phyloP scores from a whole-genome alignment of 2,113 vertebrate species.

The Reinhardtius hippoglossoides region DNA sequence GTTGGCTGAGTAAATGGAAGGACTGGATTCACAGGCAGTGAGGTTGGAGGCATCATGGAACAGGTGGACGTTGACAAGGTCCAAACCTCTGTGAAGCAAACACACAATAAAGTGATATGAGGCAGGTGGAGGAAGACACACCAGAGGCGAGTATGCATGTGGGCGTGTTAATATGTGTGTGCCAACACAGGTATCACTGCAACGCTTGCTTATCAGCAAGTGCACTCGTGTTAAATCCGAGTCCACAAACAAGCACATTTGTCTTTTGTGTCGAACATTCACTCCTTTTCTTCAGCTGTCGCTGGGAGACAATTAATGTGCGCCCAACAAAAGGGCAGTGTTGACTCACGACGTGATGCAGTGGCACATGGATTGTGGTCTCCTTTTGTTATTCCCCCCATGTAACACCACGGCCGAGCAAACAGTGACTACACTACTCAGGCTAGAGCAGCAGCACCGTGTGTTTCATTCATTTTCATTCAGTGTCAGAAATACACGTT shows the following conservation, averaged over 20 bases:
- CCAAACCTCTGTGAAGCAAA: slow-evolving; percentile 76
- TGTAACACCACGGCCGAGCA: slow-evolving; percentile 36
- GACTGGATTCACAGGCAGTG: slow-evolving; percentile 84
- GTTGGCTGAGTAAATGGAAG: slow-evolving; percentile 85
- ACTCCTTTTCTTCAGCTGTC: slow-evolving; percentile 64
- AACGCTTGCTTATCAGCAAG: slow-evolving; percentile 45
- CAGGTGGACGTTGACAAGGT: slow-evolving; percentile 87
- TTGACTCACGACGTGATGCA: slow-evolving; percentile 49
- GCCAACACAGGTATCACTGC: slow-evolving; percentile 37
- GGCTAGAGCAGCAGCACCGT: not conserved
- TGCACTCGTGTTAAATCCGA: slow-evolving; percentile 40
- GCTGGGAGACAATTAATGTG: slow-evolving; percentile 66
- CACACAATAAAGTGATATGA: slow-evolving; percentile 9
- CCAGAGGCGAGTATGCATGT: not conserved
- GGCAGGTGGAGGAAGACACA: slow-evolving; percentile 16
- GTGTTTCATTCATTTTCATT: no score
- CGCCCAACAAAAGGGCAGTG: slow-evolving; percentile 44
- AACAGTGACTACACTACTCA: slow-evolving; percentile 37
- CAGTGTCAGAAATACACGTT: no score
- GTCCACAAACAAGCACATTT: slow-evolving; percentile 63
- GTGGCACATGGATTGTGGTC: slow-evolving; percentile 41
- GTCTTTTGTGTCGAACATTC: slow-evolving; percentile 38
- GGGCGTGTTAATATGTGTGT: slow-evolving; percentile 10
- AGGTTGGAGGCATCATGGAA: slow-evolving; percentile 90
- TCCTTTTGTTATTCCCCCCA: slow-evolving; percentile 34